A percentile compares a stretch with the other conserved stretches of the same genome.
Evolutionary conservation across 1,140 invertebrate genomes (phyloP).

Genomic region (Linepithema humile): DNA sequence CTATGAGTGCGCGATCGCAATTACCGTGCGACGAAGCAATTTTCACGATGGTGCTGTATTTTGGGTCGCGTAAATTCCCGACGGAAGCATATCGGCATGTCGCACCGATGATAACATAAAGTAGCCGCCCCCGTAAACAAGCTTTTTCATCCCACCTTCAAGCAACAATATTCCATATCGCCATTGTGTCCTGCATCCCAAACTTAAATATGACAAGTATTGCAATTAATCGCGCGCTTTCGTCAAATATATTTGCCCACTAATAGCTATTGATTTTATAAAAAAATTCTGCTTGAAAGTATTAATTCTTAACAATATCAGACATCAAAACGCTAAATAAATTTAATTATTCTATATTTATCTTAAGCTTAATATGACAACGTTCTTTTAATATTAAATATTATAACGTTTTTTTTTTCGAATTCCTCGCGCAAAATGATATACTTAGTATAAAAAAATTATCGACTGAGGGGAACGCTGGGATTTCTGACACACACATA

Average conservation of each 20-base stretch:
- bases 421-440: neutral
- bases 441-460: neutral
- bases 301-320: neutral
- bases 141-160: neutral
- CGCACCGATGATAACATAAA: conserved; percentile 57
- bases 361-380: too few species aligned
- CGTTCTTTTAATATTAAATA: too few species aligned
- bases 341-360: too few species aligned
- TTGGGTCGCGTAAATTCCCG: neutral
- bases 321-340: too few species aligned
- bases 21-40: conserved; percentile 49
- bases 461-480: neutral
- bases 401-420: too few species aligned
- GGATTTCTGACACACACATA: too few species aligned
- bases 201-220: conserved; percentile 10
- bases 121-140: conserved; percentile 43
- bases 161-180: neutral
- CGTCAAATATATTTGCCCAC: too few species aligned
- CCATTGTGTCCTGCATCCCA: neutral
- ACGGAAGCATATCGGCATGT: conserved; percentile 30
- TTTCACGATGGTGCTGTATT: conserved; percentile 36
- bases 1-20: conserved; percentile 24
- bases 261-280: neutral
- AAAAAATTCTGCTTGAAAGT: neutral
- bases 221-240: conserved; percentile 1